Evolutionary conservation across 2,888 invertebrate species (phyloP).

Genomic region (Hipparchia sbordonii): DNA sequence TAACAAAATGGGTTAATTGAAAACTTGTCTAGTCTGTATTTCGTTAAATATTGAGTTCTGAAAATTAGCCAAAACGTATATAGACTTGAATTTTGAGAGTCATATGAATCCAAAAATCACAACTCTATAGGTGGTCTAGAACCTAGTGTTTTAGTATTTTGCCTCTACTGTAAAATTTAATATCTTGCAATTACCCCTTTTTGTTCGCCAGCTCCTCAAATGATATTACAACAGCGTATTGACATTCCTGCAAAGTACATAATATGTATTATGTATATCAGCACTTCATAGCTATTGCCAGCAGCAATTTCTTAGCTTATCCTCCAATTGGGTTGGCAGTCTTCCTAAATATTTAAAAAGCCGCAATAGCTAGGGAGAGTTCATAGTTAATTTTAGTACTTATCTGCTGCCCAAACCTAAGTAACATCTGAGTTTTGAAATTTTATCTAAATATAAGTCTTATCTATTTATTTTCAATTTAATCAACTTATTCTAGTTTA

Average conservation of each 20-base stretch:
- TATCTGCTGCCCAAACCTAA: slow-evolving; percentile 62
- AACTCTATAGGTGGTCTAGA: too few species aligned
- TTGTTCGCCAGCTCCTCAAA: too few species aligned
- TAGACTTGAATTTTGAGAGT: too few species aligned
- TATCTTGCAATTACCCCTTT: too few species aligned
- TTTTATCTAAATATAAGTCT: slow-evolving; percentile 25
- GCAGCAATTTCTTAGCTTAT: slow-evolving; percentile 19
- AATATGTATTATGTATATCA: slow-evolving; percentile 28
- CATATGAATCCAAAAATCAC: too few species aligned
- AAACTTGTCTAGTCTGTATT: too few species aligned
- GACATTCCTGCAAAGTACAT: slow-evolving; percentile 45
- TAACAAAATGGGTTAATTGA: too few species aligned
- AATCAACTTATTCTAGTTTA: slow-evolving; percentile 58
- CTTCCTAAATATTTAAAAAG: slow-evolving; percentile 28
- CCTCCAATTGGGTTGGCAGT: slow-evolving; percentile 13
- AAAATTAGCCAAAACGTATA: too few species aligned
- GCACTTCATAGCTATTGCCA: slow-evolving; percentile 58
- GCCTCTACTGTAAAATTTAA: too few species aligned
- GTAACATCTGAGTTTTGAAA: slow-evolving; percentile 37
- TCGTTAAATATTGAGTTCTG: too few species aligned
- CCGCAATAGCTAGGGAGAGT: slow-evolving; percentile 57
- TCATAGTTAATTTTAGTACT: slow-evolving; percentile 42
- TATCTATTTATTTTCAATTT: slow-evolving; percentile 30
- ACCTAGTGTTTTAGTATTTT: too few species aligned
- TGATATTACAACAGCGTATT: too few species aligned